phyloP scores from a whole-genome alignment of 2,888 invertebrate species.

The Ophonus ardosiacus region DNA sequence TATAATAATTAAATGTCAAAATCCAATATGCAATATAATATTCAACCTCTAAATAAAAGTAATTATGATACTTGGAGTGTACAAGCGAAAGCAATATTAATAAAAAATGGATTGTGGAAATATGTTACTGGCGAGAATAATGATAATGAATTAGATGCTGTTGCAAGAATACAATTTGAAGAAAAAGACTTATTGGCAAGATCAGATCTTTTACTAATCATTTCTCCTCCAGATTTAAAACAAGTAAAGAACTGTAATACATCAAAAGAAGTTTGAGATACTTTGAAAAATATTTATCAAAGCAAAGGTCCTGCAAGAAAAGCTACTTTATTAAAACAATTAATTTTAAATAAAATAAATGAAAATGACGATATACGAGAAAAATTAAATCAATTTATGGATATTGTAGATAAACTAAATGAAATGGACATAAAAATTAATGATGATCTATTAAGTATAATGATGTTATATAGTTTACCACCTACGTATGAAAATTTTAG shows the following conservation, averaged over 20 bases:
- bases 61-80: neutral
- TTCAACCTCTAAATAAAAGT: neutral
- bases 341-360: neutral
- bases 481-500: neutral
- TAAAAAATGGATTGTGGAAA: neutral
- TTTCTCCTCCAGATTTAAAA: neutral
- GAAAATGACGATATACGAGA: neutral
- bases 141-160: neutral
- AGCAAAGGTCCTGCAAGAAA: too few relatives aligned
- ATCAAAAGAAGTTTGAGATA: neutral
- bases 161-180: neutral
- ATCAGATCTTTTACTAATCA: neutral
- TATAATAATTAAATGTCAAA: too few relatives aligned
- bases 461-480: too few relatives aligned
- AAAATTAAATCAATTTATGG: slow-evolving; percentile 10
- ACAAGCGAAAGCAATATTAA: neutral
- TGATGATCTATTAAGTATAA: too few relatives aligned
- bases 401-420: neutral
- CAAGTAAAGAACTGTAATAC: neutral
- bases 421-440: too few relatives aligned
- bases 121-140: neutral
- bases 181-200: neutral
- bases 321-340: neutral
- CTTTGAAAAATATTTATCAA: neutral
- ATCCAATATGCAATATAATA: neutral